Evolutionary conservation across 2,888 invertebrate species (phyloP).

Genomic region (Ligdia adustata): DNA sequence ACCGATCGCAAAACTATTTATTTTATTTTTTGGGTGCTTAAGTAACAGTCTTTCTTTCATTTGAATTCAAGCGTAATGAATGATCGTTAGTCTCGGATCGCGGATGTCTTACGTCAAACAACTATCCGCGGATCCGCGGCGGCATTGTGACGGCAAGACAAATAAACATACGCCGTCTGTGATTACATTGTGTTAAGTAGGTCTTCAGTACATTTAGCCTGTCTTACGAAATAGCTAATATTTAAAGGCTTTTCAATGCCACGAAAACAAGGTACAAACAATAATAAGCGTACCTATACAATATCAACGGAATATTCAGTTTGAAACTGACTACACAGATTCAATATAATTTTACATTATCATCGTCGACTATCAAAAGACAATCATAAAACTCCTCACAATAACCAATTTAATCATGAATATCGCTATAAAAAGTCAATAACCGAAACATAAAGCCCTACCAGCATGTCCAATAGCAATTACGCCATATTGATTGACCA

Average conservation of each 20-base stretch:
- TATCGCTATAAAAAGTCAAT: slow-evolving; percentile 21
- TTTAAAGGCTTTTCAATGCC: slow-evolving; percentile 15
- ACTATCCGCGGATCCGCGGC: not conserved
- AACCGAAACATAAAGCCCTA: slow-evolving; percentile 13
- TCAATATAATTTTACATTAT: slow-evolving; percentile 7
- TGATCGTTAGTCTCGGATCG: slow-evolving; percentile 3
- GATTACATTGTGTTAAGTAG: slow-evolving; percentile 20
- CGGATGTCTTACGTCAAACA: slow-evolving; percentile 25
- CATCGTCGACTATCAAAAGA: slow-evolving; percentile 3
- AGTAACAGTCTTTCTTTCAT: not conserved
- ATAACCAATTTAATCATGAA: slow-evolving; percentile 12
- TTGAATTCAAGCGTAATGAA: no score
- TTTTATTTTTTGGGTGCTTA: no score
- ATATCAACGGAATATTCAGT: not conserved
- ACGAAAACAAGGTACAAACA: not conserved
- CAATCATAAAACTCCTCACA: slow-evolving; percentile 14
- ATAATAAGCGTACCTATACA: not conserved
- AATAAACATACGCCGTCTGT: slow-evolving; percentile 18
- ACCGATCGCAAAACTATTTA: no score
- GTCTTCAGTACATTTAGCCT: slow-evolving; percentile 12
- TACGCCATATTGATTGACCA: slow-evolving; percentile 33
- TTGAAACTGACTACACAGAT: no score
- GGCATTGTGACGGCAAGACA: slow-evolving; percentile 19
- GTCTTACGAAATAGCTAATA: slow-evolving; percentile 9
- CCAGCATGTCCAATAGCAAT: slow-evolving; percentile 29